Conservation (phyloP, 2,797 vertebrate species). For the Melanotaenia pygmaea region DNA sequence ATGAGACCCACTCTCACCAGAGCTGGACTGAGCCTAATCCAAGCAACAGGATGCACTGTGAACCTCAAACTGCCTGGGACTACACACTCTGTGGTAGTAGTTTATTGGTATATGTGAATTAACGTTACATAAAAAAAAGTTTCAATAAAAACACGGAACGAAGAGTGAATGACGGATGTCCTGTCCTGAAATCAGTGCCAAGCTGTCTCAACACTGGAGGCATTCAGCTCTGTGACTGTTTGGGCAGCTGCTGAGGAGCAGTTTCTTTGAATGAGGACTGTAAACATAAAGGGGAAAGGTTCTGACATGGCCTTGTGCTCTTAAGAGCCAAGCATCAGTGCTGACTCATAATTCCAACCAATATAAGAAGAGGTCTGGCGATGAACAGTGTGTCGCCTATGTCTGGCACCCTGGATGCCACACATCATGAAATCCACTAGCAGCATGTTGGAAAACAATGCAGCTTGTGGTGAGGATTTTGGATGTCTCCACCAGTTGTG, state of each 20-base stretch:
- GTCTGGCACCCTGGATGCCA: slow-evolving; percentile 45
- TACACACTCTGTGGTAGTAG: slow-evolving; percentile 31
- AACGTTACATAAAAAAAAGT: slow-evolving; percentile 57
- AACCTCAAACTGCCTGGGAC: slow-evolving; percentile 33
- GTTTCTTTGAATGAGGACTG: slow-evolving; percentile 76
- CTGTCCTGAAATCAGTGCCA: slow-evolving; percentile 71
- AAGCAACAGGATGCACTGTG: slow-evolving; percentile 50
- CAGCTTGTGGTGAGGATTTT: slow-evolving; percentile 50
- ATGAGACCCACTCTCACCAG: slow-evolving; percentile 43
- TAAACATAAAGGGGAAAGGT: slow-evolving; percentile 73
- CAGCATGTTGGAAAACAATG: slow-evolving; percentile 47
- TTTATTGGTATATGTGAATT: slow-evolving; percentile 57
- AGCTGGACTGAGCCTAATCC: slow-evolving; percentile 48
- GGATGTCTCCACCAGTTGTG: slow-evolving; percentile 57
- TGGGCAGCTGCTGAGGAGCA: slow-evolving; percentile 79
- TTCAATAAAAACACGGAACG: slow-evolving; percentile 70
- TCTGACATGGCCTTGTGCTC: slow-evolving; percentile 63
- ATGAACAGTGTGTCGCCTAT: slow-evolving; percentile 34
- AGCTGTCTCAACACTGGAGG: slow-evolving; percentile 76
- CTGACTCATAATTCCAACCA: slow-evolving; percentile 73
- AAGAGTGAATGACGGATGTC: slow-evolving; percentile 75
- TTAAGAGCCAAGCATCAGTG: slow-evolving; percentile 57
- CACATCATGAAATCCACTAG: slow-evolving; percentile 49
- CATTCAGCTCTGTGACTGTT: slow-evolving; percentile 78
- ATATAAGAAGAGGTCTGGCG: slow-evolving; percentile 53